These are phyloP conservation scores for Lycophotia porphyrea DNA, from an alignment of 2,888 invertebrate genomes.

Conservation along the genomic window DNA sequence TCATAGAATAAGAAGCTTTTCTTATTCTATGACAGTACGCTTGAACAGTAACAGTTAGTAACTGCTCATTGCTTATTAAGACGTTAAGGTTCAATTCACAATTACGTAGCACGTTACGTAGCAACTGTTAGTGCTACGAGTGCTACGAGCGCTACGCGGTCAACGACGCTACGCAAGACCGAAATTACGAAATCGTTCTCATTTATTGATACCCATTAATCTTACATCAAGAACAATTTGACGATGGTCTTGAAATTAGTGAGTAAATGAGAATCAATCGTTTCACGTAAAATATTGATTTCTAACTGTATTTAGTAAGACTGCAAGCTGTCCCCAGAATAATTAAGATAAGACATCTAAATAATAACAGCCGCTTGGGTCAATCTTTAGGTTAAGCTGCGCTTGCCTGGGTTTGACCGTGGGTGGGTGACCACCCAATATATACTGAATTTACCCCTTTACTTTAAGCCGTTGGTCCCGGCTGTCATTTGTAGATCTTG, in stretches of 20 bases:
- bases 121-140: conserved; percentile 43
- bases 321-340: neutral
- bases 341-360: neutral
- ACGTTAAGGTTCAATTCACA: conserved; percentile 53
- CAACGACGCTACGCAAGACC: conserved; percentile 20
- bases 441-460: too few species aligned
- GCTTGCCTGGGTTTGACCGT: too few species aligned
- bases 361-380: too few species aligned
- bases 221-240: neutral
- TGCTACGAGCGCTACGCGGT: conserved; percentile 19
- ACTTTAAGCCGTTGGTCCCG: too few species aligned
- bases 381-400: too few species aligned
- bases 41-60: conserved; percentile 47
- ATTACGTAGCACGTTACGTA: conserved; percentile 37
- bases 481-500: too few species aligned
- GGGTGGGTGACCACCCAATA: too few species aligned
- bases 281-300: neutral
- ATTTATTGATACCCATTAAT: neutral
- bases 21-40: conserved; percentile 27
- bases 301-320: neutral
- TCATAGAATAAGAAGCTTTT: too few species aligned
- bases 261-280: neutral
- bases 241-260: neutral
- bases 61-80: conserved; percentile 55
- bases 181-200: neutral